These are phyloP conservation scores for Sturmia bella DNA, from an alignment of 2,888 invertebrate genomes.

Conservation along the genomic window DNA sequence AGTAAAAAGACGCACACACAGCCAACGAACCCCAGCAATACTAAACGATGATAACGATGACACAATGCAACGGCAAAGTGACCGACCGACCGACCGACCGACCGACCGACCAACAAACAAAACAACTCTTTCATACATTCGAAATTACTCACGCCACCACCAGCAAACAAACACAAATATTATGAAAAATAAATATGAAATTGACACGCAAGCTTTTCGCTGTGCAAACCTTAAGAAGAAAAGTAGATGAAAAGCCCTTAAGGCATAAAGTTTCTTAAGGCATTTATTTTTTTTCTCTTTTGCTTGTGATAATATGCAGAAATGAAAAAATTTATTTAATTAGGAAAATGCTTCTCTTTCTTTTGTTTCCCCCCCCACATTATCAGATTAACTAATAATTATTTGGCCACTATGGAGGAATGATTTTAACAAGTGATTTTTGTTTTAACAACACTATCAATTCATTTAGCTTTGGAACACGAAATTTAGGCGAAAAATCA, in stretches of 20 bases:
- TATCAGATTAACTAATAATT: too few relatives aligned
- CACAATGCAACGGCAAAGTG: constrained; percentile 59
- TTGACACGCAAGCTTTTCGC: constrained; percentile 12
- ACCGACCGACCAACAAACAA: constrained; percentile 40
- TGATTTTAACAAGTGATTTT: too few relatives aligned
- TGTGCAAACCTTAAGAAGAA: constrained; percentile 2
- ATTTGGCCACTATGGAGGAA: too few relatives aligned
- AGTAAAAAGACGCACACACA: constrained; percentile 15
- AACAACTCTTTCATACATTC: constrained; percentile 23
- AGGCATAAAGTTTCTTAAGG: not conserved
- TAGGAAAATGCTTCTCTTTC: too few relatives aligned
- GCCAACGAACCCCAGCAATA: constrained; percentile 25
- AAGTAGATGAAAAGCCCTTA: not conserved
- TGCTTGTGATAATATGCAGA: not conserved
- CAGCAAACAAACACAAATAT: not conserved
- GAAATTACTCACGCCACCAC: not conserved
- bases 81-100: constrained; percentile 29
- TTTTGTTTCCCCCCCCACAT: too few relatives aligned
- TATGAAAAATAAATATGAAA: constrained; percentile 34
- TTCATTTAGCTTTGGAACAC: too few relatives aligned
- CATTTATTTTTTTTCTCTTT: too few relatives aligned
- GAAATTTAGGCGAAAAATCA: too few relatives aligned
- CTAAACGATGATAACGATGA: constrained; percentile 51
- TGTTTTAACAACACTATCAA: too few relatives aligned
- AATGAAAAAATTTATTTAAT: too few relatives aligned